Percentiles rank a stretch among this genome's conserved stretches.
Conservation (phyloP, 2,888 invertebrate species). For the Silvanus unidentatus region DNA sequence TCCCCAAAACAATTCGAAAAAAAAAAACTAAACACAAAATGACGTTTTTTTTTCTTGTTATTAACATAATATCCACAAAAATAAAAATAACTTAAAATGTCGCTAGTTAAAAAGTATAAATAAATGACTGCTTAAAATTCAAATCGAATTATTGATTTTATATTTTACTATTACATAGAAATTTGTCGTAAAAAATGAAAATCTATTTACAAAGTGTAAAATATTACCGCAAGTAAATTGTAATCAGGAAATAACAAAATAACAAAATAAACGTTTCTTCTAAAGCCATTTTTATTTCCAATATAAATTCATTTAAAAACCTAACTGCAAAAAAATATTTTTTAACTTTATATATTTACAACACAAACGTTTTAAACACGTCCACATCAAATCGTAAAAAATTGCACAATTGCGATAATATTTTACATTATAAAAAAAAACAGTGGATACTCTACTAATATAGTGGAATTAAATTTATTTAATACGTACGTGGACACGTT, state of each 20-base stretch:
- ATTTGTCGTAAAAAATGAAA: slow-evolving; percentile 5
- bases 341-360: too few relatives aligned
- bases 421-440: slow-evolving; percentile 33
- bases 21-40: slow-evolving; percentile 1
- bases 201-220: slow-evolving; percentile 33
- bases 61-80: slow-evolving; percentile 1
- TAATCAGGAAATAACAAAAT: too few relatives aligned
- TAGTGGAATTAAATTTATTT: slow-evolving; percentile 7
- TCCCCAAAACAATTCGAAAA: slow-evolving; percentile 11
- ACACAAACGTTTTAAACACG: neutral
- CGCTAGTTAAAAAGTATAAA: slow-evolving; percentile 6
- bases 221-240: slow-evolving; percentile 38
- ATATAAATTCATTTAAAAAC: too few relatives aligned
- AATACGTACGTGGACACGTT: slow-evolving; percentile 38
- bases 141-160: slow-evolving; percentile 17
- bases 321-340: too few relatives aligned
- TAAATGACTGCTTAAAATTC: slow-evolving; percentile 33
- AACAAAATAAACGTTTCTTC: too few relatives aligned
- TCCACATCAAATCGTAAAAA: slow-evolving; percentile 6
- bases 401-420: slow-evolving; percentile 43
- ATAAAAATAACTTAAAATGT: too few relatives aligned
- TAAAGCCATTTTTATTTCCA: too few relatives aligned
- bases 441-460: too few relatives aligned
- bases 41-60: neutral
- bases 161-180: slow-evolving; percentile 9